phyloP scores from a whole-genome alignment of 2,888 invertebrate species.

The Chrysina gloriosa region DNA sequence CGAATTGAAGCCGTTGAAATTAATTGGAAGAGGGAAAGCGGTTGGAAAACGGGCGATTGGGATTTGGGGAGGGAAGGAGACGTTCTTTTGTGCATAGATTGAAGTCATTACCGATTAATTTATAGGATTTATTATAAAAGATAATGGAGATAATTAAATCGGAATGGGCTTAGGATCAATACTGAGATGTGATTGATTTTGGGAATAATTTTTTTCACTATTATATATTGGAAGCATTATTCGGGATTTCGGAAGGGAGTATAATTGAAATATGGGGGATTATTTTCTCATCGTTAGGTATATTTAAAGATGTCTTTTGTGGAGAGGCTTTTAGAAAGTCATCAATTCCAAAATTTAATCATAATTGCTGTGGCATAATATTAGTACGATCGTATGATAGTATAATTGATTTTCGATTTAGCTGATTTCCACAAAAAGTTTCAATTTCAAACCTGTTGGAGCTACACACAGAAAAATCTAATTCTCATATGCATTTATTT shows the following conservation, averaged over 20 bases:
- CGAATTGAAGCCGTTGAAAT: neutral
- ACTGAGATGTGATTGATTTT: neutral
- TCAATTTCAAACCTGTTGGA: too few relatives aligned
- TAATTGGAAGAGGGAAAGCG: neutral
- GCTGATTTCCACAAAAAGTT: too few relatives aligned
- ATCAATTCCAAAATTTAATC: too few relatives aligned
- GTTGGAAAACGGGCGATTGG: neutral
- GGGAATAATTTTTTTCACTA: neutral
- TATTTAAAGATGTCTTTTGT: neutral
- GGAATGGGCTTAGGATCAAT: neutral
- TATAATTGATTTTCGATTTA: too few relatives aligned
- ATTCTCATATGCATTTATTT: too few relatives aligned
- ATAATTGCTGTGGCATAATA: too few relatives aligned
- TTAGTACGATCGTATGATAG: too few relatives aligned
- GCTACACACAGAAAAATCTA: too few relatives aligned
- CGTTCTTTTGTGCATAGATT: neutral
- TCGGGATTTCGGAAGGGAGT: neutral
- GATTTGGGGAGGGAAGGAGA: neutral
- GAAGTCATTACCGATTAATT: constrained; percentile 3
- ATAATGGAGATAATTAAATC: neutral
- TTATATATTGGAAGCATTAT: neutral
- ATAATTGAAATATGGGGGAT: neutral
- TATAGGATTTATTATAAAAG: neutral
- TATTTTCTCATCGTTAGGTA: neutral
- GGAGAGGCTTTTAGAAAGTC: too few relatives aligned